Base-by-base conservation (phyloP, 2,888 invertebrate species). In the Gari tellinella region DNA sequence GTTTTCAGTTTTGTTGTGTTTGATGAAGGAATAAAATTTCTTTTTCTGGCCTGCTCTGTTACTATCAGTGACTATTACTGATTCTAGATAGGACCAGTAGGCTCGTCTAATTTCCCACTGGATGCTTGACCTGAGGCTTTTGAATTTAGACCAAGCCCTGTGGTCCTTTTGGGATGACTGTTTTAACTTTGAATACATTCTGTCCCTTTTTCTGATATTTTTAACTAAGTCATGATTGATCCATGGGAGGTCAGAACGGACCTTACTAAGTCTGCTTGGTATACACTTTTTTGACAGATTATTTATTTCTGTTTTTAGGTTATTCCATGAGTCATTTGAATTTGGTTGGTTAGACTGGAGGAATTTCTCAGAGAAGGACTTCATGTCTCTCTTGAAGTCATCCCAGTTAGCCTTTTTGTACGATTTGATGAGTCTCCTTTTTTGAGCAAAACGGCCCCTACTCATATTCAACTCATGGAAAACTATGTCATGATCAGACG, bases 231-330 rank as follows among this genome's bases (percentile, higher is more conserved):
- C 17, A 3, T 17, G 3, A 14, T 21, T 57, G 43, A 57, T 23
- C 57, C 57, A 57, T 19, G 55, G 55, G 40, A 57, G 57, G 45
- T 57, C 57, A 57, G 25, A 15, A 7, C 45, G n/a, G 3, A 45
- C 3, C 41, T 41, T 41, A 14, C 40, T 10, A 19, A 55, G 19
- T 57, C 43, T 57, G n/a, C 10, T 23, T 17, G 57, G 45, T 21
- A 57, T 57, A 14, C 25, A 41, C n/a, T 17, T 12, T 5, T 41
- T 25, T 41, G 43, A 25, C 15, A 57, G 57, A 4, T 15, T 25
- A n/a, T 57, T 41, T 21, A 57, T 15, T 41, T 43, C 25, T 5
- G 23, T n/a, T 57, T 57, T 57, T 7, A 57, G 43, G 45, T 15
- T 15, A 25, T 7, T 45, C 58, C 58, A 58, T n/a, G 21, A 25